These are phyloP conservation scores for Battus philenor DNA, from an alignment of 1,140 invertebrate species.

Conservation along the genomic window DNA sequence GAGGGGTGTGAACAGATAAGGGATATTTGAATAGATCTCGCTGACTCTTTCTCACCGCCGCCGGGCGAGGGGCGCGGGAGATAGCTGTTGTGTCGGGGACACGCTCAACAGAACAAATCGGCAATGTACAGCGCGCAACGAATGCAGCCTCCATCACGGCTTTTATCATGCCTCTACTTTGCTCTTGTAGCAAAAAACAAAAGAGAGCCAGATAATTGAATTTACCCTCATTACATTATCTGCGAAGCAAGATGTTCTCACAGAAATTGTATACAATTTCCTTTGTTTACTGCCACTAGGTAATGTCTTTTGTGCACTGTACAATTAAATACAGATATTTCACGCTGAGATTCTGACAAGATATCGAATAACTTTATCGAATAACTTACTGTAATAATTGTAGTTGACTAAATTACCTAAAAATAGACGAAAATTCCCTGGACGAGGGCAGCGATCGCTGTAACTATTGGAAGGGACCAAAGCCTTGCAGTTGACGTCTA, in stretches of 20 bases:
- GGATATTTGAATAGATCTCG: slow-evolving; percentile 71
- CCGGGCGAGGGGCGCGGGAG: slow-evolving; percentile 25
- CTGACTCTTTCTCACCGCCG: slow-evolving; percentile 48
- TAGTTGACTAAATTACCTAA: too few relatives aligned
- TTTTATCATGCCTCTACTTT: slow-evolving; percentile 51
- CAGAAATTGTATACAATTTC: slow-evolving; percentile 41
- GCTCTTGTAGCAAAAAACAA: slow-evolving; percentile 44
- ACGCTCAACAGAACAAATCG: slow-evolving; percentile 60
- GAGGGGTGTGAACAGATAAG: slow-evolving; percentile 66
- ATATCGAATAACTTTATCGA: too few relatives aligned
- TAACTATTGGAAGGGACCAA: too few relatives aligned
- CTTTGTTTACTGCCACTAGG: slow-evolving; percentile 23
- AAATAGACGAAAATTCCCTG: too few relatives aligned
- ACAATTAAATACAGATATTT: slow-evolving; percentile 4
- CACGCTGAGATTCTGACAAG: not conserved
- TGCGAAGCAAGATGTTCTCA: slow-evolving; percentile 55
- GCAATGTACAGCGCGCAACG: slow-evolving; percentile 59
- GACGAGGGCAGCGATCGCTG: too few relatives aligned
- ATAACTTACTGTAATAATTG: too few relatives aligned
- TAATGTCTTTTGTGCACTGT: slow-evolving; percentile 24
- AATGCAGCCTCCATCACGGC: slow-evolving; percentile 62
- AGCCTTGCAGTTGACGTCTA: too few relatives aligned
- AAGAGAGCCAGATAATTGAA: slow-evolving; percentile 63
- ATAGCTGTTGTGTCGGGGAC: slow-evolving; percentile 43
- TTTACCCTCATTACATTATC: slow-evolving; percentile 69